Base-by-base conservation (phyloP, 37 sponge, comb jelly and placozoan species). In the Corticium candelabrum region DNA sequence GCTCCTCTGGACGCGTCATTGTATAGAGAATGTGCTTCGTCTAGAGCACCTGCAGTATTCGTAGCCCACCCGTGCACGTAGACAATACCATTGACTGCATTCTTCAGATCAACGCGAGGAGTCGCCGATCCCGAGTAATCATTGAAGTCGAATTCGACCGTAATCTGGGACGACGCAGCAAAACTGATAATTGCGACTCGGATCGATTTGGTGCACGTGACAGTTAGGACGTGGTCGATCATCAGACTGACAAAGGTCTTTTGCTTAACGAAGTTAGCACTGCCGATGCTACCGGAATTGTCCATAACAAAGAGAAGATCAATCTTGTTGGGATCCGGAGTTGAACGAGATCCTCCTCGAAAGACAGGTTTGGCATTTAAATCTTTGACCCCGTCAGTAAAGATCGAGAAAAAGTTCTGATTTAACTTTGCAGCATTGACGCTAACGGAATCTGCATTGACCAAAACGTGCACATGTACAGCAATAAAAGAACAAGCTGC, bases 81-180 rank as follows among this genome's bases (percentile, higher is more conserved):
- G 11, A 21, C 11, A 50, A 50, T 50, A 27, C 15, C 11, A 50
- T 50, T 50, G 15, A 50, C 62, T 27, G 62, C 62, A 11, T 11
- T 27, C 21, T 50, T 50, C 15, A 50, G 62, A 21, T 50, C 21
- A 27, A 21, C 62, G 11, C 62, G 62, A 50, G 62, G 62, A 27
- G 62, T 50, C 15, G 62, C 11, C 15, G 15, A 11, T 27, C 15
- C 21, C 21, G 62, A 50, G 35, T 75, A 75, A 32, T 75, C 41
- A 4, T 75, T 38, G 76, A 75, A 75, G 40, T 75, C 76, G 35
- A 75, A 75, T 3, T 75, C 76, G 2, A 75, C 31, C 31, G 2
- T 4, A 3, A 3, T 4, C 35, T 37, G 3, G 3, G 40, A 37
- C 3, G 76, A 75, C 76, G 38, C 21, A 50, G 62, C 62, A 50